These are phyloP conservation scores for Passer domesticus DNA, from an alignment of 2,113 vertebrate species.

Conservation along the genomic window DNA sequence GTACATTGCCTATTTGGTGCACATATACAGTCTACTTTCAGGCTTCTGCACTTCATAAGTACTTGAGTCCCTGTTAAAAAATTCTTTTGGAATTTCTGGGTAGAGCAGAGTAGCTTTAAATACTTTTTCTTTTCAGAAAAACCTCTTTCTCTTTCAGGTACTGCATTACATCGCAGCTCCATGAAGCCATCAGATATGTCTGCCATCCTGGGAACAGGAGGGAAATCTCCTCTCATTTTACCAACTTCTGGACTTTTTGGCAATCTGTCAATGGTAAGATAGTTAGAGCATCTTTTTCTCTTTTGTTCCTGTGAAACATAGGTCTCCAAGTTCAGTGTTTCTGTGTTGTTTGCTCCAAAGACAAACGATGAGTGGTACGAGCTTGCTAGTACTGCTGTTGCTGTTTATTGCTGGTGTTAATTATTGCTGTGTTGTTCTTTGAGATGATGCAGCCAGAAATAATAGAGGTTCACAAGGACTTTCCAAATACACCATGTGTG, in stretches of 20 bases:
- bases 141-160: constrained; percentile 47
- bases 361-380: not conserved
- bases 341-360: not conserved
- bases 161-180: constrained; percentile 66
- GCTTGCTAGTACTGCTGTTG: not conserved
- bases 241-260: constrained; percentile 72
- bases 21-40: not conserved
- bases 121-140: not conserved
- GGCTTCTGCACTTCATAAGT: not conserved
- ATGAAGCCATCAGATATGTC: constrained; percentile 78
- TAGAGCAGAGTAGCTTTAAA: not conserved
- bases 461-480: not conserved
- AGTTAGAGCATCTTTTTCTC: not conserved
- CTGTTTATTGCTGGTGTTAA: not conserved
- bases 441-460: not conserved
- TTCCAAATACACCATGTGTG: not conserved
- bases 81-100: not conserved
- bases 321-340: not conserved
- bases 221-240: constrained; percentile 70
- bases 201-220: constrained; percentile 73
- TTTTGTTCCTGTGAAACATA: not conserved
- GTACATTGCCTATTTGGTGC: not conserved
- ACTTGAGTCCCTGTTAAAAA: not conserved
- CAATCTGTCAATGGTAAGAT: constrained; percentile 77
- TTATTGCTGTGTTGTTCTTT: not conserved